A percentile compares a stretch with the other conserved stretches of the same genome.
phyloP scores from a whole-genome alignment of 2,113 vertebrate species.

The Oophaga pumilio region DNA sequence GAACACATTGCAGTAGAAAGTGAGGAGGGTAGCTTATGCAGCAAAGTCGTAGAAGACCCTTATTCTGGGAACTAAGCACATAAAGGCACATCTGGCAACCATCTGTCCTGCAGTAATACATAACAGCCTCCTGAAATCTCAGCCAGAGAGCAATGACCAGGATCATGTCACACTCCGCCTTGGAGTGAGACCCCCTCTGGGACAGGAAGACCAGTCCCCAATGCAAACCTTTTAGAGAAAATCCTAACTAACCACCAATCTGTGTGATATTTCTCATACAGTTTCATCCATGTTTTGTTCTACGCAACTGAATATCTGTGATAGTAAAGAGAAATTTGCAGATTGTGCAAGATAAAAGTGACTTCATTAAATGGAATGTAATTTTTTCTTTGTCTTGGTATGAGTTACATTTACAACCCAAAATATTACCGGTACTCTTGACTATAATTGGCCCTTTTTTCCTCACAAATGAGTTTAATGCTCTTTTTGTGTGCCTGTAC shows the following conservation, averaged over 20 bases:
- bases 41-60: background rate
- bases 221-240: background rate
- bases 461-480: background rate
- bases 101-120: constrained; percentile 36
- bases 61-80: constrained; percentile 32
- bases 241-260: constrained; percentile 7
- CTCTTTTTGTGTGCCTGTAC: background rate
- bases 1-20: background rate
- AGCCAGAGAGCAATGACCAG: constrained; percentile 36
- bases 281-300: background rate
- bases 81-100: constrained; percentile 43
- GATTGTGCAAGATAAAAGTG: background rate
- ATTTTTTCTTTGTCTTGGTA: background rate
- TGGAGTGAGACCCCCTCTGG: constrained; percentile 18
- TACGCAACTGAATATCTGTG: background rate
- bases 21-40: background rate
- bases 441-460: background rate
- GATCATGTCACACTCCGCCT: constrained; percentile 29
- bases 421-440: background rate
- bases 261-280: background rate
- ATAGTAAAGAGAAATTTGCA: background rate
- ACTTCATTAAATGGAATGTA: background rate
- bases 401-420: background rate
- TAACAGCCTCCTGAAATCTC: constrained; percentile 1
- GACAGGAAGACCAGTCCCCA: constrained; percentile 30